Evolutionary conservation across 2,888 invertebrate genomes (phyloP).

Genomic region (Chloroclystis v-ata): DNA sequence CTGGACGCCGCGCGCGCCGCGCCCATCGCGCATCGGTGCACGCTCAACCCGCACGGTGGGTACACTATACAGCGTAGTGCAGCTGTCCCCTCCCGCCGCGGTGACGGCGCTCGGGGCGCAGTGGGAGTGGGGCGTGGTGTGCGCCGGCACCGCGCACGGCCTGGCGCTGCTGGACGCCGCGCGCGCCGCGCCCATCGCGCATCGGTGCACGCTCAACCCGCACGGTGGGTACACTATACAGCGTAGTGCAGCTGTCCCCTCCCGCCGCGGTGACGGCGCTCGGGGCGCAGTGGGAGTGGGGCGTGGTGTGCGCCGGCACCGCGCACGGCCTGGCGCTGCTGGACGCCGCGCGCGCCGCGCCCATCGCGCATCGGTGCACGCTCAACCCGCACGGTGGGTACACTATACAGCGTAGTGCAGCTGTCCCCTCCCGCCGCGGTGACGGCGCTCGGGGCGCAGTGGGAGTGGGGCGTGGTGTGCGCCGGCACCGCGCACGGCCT

Average conservation of each 20-base stretch:
- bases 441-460: slow-evolving; percentile 92
- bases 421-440: slow-evolving; percentile 95
- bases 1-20: slow-evolving; percentile 88
- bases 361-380: slow-evolving; percentile 69
- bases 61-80: slow-evolving; percentile 84
- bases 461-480: slow-evolving; percentile 93
- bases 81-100: slow-evolving; percentile 95
- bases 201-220: slow-evolving; percentile 16
- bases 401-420: slow-evolving; percentile 84
- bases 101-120: slow-evolving; percentile 93
- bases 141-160: slow-evolving; percentile 97
- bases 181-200: slow-evolving; percentile 82
- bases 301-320: slow-evolving; percentile 93
- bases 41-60: slow-evolving; percentile 15
- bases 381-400: slow-evolving; percentile 15
- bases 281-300: slow-evolving; percentile 94
- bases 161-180: slow-evolving; percentile 92
- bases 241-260: slow-evolving; percentile 90
- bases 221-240: not conserved
- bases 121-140: slow-evolving; percentile 93
- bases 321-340: slow-evolving; percentile 95
- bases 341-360: slow-evolving; percentile 86
- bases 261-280: slow-evolving; percentile 96
- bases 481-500: slow-evolving; percentile 98
- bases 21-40: slow-evolving; percentile 73